A percentile compares a stretch with the other conserved stretches of the same genome.
Evolutionary conservation across 2,797 vertebrate species (phyloP).

Genomic region (Mus minutoides): DNA sequence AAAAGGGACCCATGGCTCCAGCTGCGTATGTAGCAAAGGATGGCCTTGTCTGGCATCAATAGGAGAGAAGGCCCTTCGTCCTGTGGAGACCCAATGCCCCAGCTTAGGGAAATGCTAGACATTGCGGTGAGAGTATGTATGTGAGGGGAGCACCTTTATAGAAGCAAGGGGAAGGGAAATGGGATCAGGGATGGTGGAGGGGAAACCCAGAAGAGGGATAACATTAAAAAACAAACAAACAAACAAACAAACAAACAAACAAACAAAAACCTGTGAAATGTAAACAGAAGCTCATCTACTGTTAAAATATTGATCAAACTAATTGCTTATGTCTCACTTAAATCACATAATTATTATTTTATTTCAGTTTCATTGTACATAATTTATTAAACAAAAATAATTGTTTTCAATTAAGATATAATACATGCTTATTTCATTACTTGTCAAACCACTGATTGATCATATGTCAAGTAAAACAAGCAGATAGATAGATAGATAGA

Average conservation of each 20-base stretch:
- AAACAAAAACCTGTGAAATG: neutral
- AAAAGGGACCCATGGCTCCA: neutral
- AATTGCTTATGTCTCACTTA: neutral
- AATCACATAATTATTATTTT: neutral
- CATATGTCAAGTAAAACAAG: neutral
- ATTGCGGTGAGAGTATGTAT: too few species aligned
- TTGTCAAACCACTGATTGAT: neutral
- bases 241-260: too few species aligned
- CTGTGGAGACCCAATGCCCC: neutral
- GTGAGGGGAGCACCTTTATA: neutral
- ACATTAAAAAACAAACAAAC: neutral
- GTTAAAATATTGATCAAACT: neutral
- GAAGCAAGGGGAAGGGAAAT: neutral
- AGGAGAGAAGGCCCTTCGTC: neutral
- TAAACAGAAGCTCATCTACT: neutral
- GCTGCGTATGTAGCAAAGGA: neutral
- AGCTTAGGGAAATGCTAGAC: neutral
- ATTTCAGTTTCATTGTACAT: neutral
- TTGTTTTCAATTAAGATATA: neutral
- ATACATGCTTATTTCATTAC: neutral
- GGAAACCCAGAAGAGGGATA: neutral
- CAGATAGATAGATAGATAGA: too few species aligned
- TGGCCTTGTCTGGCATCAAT: neutral
- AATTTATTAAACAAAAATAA: neutral
- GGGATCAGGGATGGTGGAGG: rapidly evolving